Conservation (phyloP, 2,888 invertebrate genomes). For the Macrophya annulata region DNA sequence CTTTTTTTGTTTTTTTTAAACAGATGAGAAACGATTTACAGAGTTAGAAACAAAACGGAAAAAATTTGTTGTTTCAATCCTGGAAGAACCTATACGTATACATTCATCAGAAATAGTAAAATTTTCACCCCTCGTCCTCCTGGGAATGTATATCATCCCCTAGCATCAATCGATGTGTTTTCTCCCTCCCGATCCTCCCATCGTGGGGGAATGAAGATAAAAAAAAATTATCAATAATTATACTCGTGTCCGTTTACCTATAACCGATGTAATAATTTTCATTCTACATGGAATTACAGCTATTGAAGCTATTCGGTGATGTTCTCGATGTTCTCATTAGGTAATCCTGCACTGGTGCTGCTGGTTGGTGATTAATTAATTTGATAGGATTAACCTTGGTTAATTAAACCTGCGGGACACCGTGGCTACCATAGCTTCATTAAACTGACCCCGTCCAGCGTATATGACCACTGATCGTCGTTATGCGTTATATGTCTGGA, state of each 20-base stretch:
- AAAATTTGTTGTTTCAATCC: not conserved
- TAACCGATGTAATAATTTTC: not conserved
- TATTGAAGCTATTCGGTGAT: conserved; percentile 36
- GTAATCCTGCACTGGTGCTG: conserved; percentile 12
- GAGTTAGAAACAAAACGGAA: not conserved
- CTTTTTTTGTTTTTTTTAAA: too few relatives aligned
- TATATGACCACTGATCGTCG: conserved; percentile 36
- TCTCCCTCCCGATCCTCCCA: not conserved
- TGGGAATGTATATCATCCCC: not conserved
- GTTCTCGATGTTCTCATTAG: conserved; percentile 31
- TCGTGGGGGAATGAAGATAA: not conserved
- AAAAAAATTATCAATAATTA: not conserved
- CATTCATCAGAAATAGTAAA: not conserved
- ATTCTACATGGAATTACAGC: not conserved
- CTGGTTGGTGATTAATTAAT: conserved; percentile 72
- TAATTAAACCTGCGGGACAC: conserved; percentile 69
- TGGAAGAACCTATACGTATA: not conserved
- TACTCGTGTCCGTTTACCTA: not conserved
- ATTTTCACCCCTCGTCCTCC: not conserved
- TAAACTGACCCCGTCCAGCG: conserved; percentile 63
- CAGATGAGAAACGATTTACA: not conserved
- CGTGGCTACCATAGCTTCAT: conserved; percentile 70
- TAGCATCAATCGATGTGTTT: not conserved
- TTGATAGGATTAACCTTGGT: conserved; percentile 65
- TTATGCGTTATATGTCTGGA: conserved; percentile 65